Conservation (phyloP, 2,113 vertebrate genomes). For the Psophia crepitans region DNA sequence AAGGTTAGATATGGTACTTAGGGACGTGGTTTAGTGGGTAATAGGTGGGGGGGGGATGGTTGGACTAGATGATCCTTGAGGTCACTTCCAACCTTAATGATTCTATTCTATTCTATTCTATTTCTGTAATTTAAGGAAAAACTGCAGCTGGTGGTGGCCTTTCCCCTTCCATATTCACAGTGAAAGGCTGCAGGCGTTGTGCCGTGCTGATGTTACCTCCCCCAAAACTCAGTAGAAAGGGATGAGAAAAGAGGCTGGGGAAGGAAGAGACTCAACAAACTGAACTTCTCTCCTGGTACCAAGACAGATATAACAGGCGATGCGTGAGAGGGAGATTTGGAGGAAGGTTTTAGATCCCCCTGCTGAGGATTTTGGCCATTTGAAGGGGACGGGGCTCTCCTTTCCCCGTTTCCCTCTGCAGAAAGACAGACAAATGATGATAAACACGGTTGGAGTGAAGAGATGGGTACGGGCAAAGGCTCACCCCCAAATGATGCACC, state of each 20-base stretch:
- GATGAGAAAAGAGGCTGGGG: background rate
- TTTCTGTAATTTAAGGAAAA: background rate
- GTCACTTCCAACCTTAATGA: too few species aligned
- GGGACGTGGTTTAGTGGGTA: too few species aligned
- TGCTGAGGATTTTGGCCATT: fast-evolving
- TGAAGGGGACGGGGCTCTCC: background rate
- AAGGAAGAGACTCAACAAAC: background rate
- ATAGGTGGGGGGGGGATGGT: too few species aligned
- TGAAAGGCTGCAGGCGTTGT: fast-evolving
- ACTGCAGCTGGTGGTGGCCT: background rate
- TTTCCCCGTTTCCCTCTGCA: fast-evolving
- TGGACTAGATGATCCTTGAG: too few species aligned
- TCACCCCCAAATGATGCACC: background rate
- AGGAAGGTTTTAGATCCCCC: background rate
- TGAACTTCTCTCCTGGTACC: background rate
- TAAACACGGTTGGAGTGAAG: background rate
- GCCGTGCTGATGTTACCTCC: background rate
- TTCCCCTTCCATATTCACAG: background rate
- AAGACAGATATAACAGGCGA: background rate
- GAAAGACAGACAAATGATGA: background rate
- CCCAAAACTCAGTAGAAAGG: background rate
- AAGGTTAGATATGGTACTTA: too few species aligned
- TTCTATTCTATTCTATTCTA: too few species aligned
- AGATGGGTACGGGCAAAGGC: background rate
- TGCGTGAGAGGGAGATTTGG: too few species aligned